Evolutionary conservation across 1,140 invertebrate species (phyloP).

Genomic region (honey bee (Apis mellifera)): DNA sequence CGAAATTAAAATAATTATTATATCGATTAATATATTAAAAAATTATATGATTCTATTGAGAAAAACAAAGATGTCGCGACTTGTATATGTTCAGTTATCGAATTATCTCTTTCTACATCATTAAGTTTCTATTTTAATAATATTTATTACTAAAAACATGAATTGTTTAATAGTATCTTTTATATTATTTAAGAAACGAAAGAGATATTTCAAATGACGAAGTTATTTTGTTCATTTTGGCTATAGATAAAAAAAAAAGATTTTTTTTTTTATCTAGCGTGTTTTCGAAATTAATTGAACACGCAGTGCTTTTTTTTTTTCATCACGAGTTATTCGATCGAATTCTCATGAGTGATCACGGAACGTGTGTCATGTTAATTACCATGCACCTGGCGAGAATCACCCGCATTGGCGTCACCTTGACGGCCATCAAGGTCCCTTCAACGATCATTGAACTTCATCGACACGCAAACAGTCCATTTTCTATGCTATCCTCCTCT

Average conservation of each 20-base stretch:
- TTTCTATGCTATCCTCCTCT: not conserved
- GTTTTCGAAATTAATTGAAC: not conserved
- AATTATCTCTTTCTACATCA: no score
- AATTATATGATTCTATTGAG: no score
- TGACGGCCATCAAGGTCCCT: constrained; percentile 34
- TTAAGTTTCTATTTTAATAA: no score
- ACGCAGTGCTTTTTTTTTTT: not conserved
- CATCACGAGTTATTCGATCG: not conserved
- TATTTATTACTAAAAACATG: no score
- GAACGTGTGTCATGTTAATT: not conserved
- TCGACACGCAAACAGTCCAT: constrained; percentile 38
- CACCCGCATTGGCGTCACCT: constrained; percentile 34
- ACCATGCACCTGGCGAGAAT: constrained; percentile 4
- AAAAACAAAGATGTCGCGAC: no score
- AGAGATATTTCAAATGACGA: no score
- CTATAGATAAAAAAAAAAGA: not conserved
- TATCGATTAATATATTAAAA: no score
- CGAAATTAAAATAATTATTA: no score
- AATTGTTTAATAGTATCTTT: no score
- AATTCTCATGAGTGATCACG: not conserved
- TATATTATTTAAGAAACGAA: no score
- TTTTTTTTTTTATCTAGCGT: not conserved
- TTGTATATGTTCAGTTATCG: no score
- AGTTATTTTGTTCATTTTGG: no score
- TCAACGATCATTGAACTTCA: constrained; percentile 49